These are phyloP conservation scores for Coelopa pilipes DNA, from an alignment of 2,888 invertebrate genomes.

Conservation along the genomic window DNA sequence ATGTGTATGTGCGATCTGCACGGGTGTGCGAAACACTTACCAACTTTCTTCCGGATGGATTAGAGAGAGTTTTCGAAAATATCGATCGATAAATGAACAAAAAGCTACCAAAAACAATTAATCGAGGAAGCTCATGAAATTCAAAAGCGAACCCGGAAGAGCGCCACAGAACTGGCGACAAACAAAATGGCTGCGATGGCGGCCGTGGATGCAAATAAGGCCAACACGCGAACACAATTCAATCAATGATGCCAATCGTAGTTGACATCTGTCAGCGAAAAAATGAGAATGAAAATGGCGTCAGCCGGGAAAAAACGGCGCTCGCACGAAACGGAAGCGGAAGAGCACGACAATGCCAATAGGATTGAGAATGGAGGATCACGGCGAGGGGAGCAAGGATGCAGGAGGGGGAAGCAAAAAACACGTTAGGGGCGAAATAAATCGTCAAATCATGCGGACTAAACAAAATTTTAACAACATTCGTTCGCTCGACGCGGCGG, in stretches of 20 bases:
- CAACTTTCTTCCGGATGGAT: no score
- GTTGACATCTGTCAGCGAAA: constrained; percentile 28
- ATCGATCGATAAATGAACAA: no score
- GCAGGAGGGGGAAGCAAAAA: neutral
- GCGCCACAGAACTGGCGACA: neutral
- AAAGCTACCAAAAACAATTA: no score
- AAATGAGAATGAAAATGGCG: neutral
- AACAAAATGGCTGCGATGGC: no score
- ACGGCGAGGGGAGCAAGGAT: no score
- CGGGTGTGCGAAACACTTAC: no score
- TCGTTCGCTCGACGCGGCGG: neutral
- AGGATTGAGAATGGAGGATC: constrained; percentile 5
- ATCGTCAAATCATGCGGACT: constrained; percentile 34
- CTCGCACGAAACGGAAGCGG: no score
- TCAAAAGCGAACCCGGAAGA: no score
- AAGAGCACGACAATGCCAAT: neutral
- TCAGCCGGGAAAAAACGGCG: neutral
- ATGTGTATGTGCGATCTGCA: no score
- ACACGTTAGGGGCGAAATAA: constrained; percentile 6
- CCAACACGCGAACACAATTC: constrained; percentile 35
- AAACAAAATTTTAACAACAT: constrained; percentile 27
- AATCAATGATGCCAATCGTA: constrained; percentile 36
- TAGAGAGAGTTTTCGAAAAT: no score
- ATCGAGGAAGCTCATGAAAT: no score
- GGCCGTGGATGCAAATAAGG: neutral